Base-by-base conservation (phyloP, 92 coral and sea anemone species). In the Epizoanthus ramosus region DNA sequence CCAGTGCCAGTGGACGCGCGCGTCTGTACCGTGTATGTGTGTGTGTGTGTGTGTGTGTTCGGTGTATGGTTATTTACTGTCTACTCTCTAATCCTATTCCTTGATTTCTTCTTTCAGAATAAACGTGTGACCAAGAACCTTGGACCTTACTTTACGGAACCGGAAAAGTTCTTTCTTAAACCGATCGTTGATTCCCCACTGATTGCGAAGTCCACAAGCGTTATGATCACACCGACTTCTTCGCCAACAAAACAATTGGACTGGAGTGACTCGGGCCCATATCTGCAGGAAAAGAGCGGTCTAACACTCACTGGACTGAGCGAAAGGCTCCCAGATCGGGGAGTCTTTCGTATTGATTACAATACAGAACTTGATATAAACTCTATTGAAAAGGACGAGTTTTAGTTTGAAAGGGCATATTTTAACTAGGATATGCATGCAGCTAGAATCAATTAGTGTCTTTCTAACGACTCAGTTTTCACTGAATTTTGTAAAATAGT, bases 371-470 rank as follows among this genome's bases (percentile, higher is more conserved):
- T 93, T 43, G 98, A 93, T 81, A 79, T 93, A 35, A 88, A 93
- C 94, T 93, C 95, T 14, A 93, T 93, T 60, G 98, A 93, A 66
- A 94, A 87, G 74, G 98, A 93, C 86, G 90, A 92, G 74, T 88
- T 93, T 71, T 89, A 85, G 59, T 90, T 75, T 50, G 63, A 60
- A 63, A 54, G 18, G 63, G 39, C 75, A 73, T 74, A 74, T 35
- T 54, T 12, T 84, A 63, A 59, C 64, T 61, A 63, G 71, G 57
- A 64, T 83, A 45, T 84, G 70, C 67, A 87, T 68, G 71, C 15
- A 13, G 24, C 10, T 7, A 17, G 23, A 52, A 14, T 28, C 31
- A 28, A 28, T 12, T 31, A 10, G 25, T 45, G 64, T 6, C 28
- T 3, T 47, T 19, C 24, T 19, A 23, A 8, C n/a, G 24, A 28